phyloP scores from a whole-genome alignment of 2,113 vertebrate genomes.

The Cyprinodon tularosa region DNA sequence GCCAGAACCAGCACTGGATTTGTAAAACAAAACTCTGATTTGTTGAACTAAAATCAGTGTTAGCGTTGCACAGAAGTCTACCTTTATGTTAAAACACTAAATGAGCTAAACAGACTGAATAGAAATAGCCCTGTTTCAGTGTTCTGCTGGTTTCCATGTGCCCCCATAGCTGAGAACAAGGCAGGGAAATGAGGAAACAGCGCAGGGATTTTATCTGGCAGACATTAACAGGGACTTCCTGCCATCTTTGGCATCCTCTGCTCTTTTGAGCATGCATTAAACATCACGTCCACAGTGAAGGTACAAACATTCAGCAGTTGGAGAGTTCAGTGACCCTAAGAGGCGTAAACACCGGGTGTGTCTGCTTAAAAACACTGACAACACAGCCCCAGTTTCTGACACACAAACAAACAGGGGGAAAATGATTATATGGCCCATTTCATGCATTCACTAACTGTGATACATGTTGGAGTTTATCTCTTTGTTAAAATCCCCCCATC shows the following conservation, averaged over 20 bases:
- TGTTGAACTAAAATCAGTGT: background rate
- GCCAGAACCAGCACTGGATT: background rate
- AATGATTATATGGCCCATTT: slow-evolving; percentile 33
- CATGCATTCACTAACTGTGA: background rate
- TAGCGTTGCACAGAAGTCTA: background rate
- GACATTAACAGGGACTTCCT: slow-evolving; percentile 31
- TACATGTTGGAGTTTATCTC: background rate
- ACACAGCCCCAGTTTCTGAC: slow-evolving; percentile 3
- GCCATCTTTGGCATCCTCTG: slow-evolving; percentile 11
- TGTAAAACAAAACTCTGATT: background rate
- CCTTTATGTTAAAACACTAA: background rate
- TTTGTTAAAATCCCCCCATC: background rate
- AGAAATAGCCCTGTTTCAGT: background rate
- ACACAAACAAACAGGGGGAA: slow-evolving; percentile 18
- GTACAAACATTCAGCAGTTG: background rate
- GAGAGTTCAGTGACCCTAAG: slow-evolving; percentile 3
- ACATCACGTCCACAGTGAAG: slow-evolving; percentile 16
- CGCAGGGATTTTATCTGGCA: slow-evolving; percentile 36
- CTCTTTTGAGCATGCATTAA: background rate
- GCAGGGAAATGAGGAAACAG: slow-evolving; percentile 37
- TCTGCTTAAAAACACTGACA: background rate
- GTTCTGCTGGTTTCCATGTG: background rate
- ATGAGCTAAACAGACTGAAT: background rate
- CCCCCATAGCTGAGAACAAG: background rate
- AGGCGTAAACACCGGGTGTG: slow-evolving; percentile 42